Base-by-base conservation (phyloP, 2,888 invertebrate genomes). In the Lasioglossum oenotherae region DNA sequence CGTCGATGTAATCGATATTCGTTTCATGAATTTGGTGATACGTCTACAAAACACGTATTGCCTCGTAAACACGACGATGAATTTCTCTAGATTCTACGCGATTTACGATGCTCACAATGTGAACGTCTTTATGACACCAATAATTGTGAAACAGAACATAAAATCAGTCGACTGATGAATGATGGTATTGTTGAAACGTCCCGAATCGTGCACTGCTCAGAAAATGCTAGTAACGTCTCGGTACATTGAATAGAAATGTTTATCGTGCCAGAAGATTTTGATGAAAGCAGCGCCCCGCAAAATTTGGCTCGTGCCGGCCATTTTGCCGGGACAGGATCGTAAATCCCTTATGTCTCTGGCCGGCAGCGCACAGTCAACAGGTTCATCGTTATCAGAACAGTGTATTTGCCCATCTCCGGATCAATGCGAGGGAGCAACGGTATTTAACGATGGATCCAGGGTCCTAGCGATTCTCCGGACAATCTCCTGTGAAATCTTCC, bases 401-500 rank as follows among this genome's bases (percentile, higher is more conserved):
- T 35, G 35, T 35, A 67, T 67, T 67, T 67, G 67, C 67, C 67
- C 67, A 67, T 67, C 67, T 67, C 35, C 27, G 69, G 69, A 69
- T 69, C 69, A 23, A 69, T 49, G 69, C 75, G 46, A 73, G 27
- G 72, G 74, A 83, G 79, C 46, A 73, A 78, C 57, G 81, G 41
- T 79, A 79, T 85, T 83, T 80, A 79, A 80, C 78, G 78, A 78
- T 71, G 76, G 76, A 78, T 74, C 83, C 85, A 72, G 81, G 81
- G 80, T 44, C 67, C 69, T 49, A 74, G 31, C 77, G 73, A 76
- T 85, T 80, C 82, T 49, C 46, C 81, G 44, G 31, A n/a, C 74
- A 80, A 87, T 89, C 87, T 84, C 74, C 76, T 77, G 89, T 38
- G 85, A 88, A 82, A 85, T 88, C 80, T 78, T 35, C 53, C 41